These are phyloP conservation scores for Camelus bactrianus DNA, from an alignment of 2,113 vertebrate genomes.

Conservation along the genomic window DNA sequence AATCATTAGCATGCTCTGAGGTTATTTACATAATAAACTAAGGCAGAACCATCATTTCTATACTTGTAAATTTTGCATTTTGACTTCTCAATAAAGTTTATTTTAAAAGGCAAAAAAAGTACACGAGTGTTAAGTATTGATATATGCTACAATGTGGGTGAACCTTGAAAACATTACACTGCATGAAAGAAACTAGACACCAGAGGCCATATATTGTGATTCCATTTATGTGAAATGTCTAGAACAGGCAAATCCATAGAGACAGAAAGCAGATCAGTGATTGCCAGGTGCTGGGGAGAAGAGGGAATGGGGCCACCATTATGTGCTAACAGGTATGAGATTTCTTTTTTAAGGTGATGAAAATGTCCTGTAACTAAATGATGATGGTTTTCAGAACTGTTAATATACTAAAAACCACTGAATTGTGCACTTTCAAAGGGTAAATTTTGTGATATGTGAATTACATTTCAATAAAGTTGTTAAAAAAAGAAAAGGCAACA, in stretches of 20 bases:
- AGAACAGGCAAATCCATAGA: background rate
- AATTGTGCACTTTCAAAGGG: background rate
- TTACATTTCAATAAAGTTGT: slow-evolving; percentile 3
- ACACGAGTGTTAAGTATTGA: slow-evolving; percentile 22
- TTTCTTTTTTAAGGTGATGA: slow-evolving; percentile 42
- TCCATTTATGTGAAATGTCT: slow-evolving; percentile 9
- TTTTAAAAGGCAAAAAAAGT: background rate
- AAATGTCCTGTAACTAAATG: slow-evolving; percentile 35
- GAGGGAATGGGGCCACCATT: background rate
- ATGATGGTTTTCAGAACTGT: slow-evolving; percentile 13
- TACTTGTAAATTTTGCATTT: background rate
- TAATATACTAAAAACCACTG: slow-evolving; percentile 3
- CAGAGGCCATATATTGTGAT: background rate
- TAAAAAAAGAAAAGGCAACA: slow-evolving; percentile 18
- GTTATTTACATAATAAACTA: background rate
- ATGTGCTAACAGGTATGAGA: background rate
- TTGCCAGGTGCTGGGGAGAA: background rate
- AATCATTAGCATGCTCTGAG: background rate
- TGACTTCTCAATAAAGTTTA: background rate
- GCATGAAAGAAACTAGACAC: slow-evolving; percentile 13
- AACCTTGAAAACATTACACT: background rate
- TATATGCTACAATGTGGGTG: background rate
- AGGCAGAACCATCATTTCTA: background rate
- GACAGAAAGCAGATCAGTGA: background rate
- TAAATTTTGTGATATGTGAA: slow-evolving; percentile 39